Conservation (phyloP, 1,140 invertebrate genomes). For the Drosophila cardini region DNA sequence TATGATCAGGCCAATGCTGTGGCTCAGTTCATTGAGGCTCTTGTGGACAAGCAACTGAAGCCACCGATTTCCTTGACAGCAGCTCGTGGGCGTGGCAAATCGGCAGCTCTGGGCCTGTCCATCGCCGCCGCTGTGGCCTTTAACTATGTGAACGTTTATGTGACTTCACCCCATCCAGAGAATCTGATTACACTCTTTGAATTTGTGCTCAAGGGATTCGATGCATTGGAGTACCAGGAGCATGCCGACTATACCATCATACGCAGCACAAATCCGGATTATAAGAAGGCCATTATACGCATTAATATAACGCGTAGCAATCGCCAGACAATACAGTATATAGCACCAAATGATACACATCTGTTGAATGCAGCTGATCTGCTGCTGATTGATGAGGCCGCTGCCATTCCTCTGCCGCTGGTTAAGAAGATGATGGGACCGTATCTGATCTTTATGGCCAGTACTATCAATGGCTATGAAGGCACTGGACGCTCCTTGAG, state of each 20-base stretch:
- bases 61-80: conserved; percentile 98
- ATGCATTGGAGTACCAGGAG: conserved; percentile 97
- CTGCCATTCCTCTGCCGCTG: conserved; percentile 97
- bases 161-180: conserved; percentile 98
- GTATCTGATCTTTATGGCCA: conserved; percentile 97
- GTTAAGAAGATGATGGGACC: conserved; percentile 96
- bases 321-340: conserved; percentile 99
- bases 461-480: conserved; percentile 99
- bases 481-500: conserved; percentile 98
- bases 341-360: conserved; percentile 95
- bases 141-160: conserved; percentile 99
- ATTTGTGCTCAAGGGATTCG: conserved; percentile 98
- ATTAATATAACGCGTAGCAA: conserved; percentile 97
- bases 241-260: conserved; percentile 98
- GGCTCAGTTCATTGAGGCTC: conserved; percentile 96
- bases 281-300: conserved; percentile 97
- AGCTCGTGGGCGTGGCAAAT: conserved; percentile 98
- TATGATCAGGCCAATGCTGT: conserved; percentile 97
- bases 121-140: conserved; percentile 94
- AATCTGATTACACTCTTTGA: conserved; percentile 99
- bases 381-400: conserved; percentile 99
- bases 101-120: conserved; percentile 97
- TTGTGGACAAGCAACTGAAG: conserved; percentile 94
- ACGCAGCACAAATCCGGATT: conserved; percentile 98
- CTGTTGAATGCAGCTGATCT: conserved; percentile 97